Evolutionary conservation across 1,140 invertebrate species (phyloP), one percentile per base, ranked within the genome.

Genomic region (Lepidostoma basale): DNA sequence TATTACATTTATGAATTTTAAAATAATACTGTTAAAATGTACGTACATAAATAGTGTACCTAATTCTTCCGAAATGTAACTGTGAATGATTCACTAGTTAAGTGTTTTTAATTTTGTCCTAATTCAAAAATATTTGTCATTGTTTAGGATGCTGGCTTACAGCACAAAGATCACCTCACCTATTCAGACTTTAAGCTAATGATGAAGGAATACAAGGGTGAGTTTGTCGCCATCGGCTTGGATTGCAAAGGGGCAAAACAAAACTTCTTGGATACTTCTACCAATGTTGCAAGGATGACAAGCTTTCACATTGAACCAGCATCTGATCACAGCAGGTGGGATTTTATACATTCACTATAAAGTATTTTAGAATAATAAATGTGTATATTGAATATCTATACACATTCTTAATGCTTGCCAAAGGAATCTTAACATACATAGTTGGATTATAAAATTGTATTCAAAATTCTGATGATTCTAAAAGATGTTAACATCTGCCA

Each of bases 131-230:
- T 36, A 12, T 36, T 6, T 36, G 33, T 2, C 9, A 36, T n/a
- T 36, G 5, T 2, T 23, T 78, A 92, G 84, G 91, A 94, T 75
- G 93, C 96, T 4, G 98, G 97, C 10, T 81, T 99, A 0, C 89
- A 96, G 77, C 88, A 94, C 71, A 97, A 97, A 82, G 90, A 96
- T 65, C 91, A 91, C 70, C 84, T 99, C 8, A 96, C 93, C 0
- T 98, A 99, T 77, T 92, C 93, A 42, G 97, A 99, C 76, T 98
- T 98, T 74, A 96, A 96, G 77, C 78, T 93, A 1, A 95, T 98
- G 90, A 96, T 98, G 92, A 95, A 95, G 73, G 96, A 98, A 76
- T 97, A 98, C 79, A 97, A 97, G 83, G 94, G 93, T 5, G 95
- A 97, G 76, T 97, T 98, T 78, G 94, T 98, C 0, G 95, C 95